Evolutionary conservation across 2,797 vertebrate species (phyloP), one percentile per base, ranked within the genome.

Genomic region (Rhynchonycteris naso): DNA sequence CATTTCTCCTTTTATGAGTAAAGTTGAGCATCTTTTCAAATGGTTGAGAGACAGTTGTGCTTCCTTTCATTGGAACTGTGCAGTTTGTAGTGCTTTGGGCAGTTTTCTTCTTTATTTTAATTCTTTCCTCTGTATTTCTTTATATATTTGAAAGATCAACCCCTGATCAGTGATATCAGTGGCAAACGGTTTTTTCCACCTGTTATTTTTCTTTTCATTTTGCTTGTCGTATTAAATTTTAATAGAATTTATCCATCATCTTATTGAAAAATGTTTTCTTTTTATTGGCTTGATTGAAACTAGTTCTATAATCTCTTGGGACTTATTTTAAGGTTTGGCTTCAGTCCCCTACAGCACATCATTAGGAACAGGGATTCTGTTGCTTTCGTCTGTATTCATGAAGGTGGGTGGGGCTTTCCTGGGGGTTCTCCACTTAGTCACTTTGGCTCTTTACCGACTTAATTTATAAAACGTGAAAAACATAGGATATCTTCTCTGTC

Each of bases 1-100:
- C 5, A 16, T 69, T 72, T 76, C 24, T 91, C 21, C 76, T 71
- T 85, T 68, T 22, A 28, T 72, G 38, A 80, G 69, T 86, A 63
- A 87, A n/a, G 16, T 35, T 66, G 90, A 79, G 1, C 24, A 54
- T 68, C n/a, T 88, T 88, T 96, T 63, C 79, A 93, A 69, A n/a
- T 18, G 35, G 33, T 79, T 71, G 47, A 92, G 38, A 79, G 43
- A 30, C 30, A 63, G 26, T 74, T n/a, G 4, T 30, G 3, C 80
- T 47, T 71, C 38, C 74, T 84, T 95, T 72, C 35, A 43, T 84
- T 68, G 89, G 38, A 83, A 61, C 74, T 79, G 16, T 56, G 24
- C n/a, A 13, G 7, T 35, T 83, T 74, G 9, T 43, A 43, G 28
- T 54, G 47, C 50, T 69, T 1, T 35, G 82, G 38, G 11, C 28